These are phyloP conservation scores for Lepidostoma basale DNA, from an alignment of 1,140 invertebrate species.

Conservation along the genomic window DNA sequence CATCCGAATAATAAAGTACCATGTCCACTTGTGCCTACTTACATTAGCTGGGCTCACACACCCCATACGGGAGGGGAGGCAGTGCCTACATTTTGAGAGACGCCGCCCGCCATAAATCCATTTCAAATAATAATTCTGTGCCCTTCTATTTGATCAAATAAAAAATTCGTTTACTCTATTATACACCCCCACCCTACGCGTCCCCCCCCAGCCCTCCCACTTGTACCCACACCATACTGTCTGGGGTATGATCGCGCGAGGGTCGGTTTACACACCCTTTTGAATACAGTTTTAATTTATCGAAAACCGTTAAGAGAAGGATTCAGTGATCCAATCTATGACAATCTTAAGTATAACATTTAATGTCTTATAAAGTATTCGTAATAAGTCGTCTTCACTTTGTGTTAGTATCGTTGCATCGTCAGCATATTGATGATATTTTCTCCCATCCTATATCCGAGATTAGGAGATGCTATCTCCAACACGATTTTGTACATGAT, in stretches of 20 bases:
- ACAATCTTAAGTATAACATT: no score
- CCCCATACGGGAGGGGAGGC: no score
- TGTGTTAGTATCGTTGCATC: no score
- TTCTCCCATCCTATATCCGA: no score
- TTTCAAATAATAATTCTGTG: constrained; percentile 31
- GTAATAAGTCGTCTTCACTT: no score
- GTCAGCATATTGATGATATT: no score
- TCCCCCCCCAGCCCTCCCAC: not conserved
- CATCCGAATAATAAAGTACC: no score
- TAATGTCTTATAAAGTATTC: no score
- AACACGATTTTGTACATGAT: no score
- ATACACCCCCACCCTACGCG: constrained; percentile 1
- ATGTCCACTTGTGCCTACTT: not conserved
- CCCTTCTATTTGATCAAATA: constrained; percentile 41
- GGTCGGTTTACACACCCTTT: not conserved
- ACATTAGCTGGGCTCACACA: constrained; percentile 15
- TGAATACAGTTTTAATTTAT: not conserved
- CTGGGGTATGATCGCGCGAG: not conserved
- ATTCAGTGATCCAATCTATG: no score
- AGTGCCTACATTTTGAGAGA: constrained; percentile 21
- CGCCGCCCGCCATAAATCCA: constrained; percentile 23
- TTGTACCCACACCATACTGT: not conserved
- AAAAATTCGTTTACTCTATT: constrained; percentile 39
- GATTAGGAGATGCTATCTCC: no score
- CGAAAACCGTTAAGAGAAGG: no score